These are phyloP conservation scores for Pollenia griseotomentosa DNA, from an alignment of 2,888 invertebrate genomes.

Conservation along the genomic window DNA sequence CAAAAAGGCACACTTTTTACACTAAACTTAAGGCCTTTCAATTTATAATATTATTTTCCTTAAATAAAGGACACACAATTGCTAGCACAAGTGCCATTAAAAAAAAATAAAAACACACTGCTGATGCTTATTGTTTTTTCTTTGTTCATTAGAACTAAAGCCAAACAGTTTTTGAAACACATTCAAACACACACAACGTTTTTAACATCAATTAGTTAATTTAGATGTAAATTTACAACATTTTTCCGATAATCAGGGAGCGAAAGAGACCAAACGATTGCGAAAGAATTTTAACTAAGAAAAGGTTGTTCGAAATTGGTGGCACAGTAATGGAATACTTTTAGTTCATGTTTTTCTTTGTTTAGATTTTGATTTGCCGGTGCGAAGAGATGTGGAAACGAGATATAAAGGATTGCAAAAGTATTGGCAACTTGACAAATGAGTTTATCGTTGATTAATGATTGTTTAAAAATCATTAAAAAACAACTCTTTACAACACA, in stretches of 20 bases:
- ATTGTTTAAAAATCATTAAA: conserved; percentile 61
- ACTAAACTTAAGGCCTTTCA: not conserved
- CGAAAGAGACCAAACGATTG: not conserved
- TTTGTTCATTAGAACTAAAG: conserved; percentile 50
- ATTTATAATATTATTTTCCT: not conserved
- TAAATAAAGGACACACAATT: not conserved
- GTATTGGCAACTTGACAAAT: conserved; percentile 62
- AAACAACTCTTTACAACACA: conserved; percentile 29
- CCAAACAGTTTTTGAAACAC: conserved; percentile 23
- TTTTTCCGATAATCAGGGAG: conserved; percentile 16
- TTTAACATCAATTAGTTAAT: conserved; percentile 63
- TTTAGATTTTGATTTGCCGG: conserved; percentile 8
- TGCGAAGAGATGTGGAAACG: too few relatives aligned
- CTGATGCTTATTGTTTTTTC: not conserved
- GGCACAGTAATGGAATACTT: conserved; percentile 29
- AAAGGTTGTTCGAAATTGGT: conserved; percentile 3
- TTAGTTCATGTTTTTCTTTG: not conserved
- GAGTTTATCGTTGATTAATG: conserved; percentile 66
- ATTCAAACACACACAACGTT: not conserved
- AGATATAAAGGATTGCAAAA: not conserved
- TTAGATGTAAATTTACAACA: conserved; percentile 58
- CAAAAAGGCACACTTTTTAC: too few relatives aligned
- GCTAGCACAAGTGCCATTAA: not conserved
- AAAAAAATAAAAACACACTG: conserved; percentile 7
- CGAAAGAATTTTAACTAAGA: not conserved